phyloP scores from a whole-genome alignment of 2,888 invertebrate genomes.

The Lycia hirtaria region DNA sequence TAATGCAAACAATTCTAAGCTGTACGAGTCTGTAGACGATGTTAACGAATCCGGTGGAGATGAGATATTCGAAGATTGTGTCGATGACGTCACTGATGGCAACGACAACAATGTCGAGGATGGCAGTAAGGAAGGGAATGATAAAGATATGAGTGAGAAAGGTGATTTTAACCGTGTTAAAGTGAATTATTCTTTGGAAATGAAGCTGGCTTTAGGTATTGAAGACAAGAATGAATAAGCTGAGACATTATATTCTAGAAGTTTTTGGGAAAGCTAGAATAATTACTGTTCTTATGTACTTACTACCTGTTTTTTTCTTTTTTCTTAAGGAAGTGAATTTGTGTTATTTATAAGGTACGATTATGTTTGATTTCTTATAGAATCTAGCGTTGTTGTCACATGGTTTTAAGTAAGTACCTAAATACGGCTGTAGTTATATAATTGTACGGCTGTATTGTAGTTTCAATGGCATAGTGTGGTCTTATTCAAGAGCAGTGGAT shows the following conservation, averaged over 20 bases:
- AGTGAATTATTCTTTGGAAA: constrained; percentile 73
- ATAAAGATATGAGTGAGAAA: constrained; percentile 2
- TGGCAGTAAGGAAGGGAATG: not conserved
- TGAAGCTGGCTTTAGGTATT: constrained; percentile 72
- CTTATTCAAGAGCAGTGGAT: too few species aligned
- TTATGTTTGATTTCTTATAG: not conserved
- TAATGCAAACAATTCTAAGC: constrained; percentile 18
- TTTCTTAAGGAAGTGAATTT: constrained; percentile 19
- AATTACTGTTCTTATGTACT: not conserved
- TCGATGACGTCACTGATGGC: constrained; percentile 49
- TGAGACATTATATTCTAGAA: not conserved
- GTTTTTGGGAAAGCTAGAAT: not conserved
- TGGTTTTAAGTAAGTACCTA: too few species aligned
- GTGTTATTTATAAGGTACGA: constrained; percentile 12
- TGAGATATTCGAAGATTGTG: constrained; percentile 72
- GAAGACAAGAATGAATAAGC: constrained; percentile 45
- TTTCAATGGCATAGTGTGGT: too few species aligned
- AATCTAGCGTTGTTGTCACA: not conserved
- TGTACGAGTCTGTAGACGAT: constrained; percentile 19
- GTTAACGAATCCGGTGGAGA: constrained; percentile 49
- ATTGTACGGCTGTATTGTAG: too few species aligned
- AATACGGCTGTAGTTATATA: too few species aligned
- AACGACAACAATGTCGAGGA: not conserved
- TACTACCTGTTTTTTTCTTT: constrained; percentile 22
- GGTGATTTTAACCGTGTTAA: constrained; percentile 53